A percentile compares a stretch with the other conserved stretches of the same genome.
These are phyloP conservation scores for Thrips palmi DNA, from an alignment of 1,140 invertebrate genomes.

Conservation along the genomic window DNA sequence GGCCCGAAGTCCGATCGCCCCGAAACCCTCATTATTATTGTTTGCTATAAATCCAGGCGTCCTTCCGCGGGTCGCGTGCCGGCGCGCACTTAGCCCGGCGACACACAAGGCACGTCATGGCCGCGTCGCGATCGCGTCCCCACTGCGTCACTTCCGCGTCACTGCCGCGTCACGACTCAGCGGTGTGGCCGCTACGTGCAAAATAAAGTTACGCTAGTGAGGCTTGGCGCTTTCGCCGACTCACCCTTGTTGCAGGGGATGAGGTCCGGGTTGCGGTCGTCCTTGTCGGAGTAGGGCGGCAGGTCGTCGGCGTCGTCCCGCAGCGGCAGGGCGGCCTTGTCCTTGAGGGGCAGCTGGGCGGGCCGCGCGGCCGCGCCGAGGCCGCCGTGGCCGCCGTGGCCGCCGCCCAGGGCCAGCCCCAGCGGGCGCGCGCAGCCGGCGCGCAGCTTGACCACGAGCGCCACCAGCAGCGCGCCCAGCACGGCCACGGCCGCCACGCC, in stretches of 20 bases:
- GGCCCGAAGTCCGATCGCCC: too few species aligned
- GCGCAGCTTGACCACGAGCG: too few species aligned
- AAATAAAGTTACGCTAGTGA: constrained; percentile 11
- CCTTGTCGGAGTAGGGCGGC: constrained; percentile 44
- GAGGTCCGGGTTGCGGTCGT: constrained; percentile 70
- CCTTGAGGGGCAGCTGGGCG: constrained; percentile 41
- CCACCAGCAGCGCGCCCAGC: constrained; percentile 44
- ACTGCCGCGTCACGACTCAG: too few species aligned
- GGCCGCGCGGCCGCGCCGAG: constrained; percentile 32
- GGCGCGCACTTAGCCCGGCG: too few species aligned
- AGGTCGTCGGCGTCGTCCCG: constrained; percentile 42
- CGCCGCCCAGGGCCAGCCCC: too few species aligned
- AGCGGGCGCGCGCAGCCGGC: constrained; percentile 6
- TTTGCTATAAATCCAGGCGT: too few species aligned
- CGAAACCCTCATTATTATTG: too few species aligned
- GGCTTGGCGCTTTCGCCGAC: constrained; percentile 6
- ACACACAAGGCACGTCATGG: too few species aligned
- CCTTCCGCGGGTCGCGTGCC: too few species aligned
- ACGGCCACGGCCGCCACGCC: constrained; percentile 51
- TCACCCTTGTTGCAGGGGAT: constrained; percentile 74
- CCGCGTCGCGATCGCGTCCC: too few species aligned
- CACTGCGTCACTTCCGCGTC: too few species aligned
- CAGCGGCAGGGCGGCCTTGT: constrained; percentile 41
- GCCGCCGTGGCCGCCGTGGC: constrained; percentile 28
- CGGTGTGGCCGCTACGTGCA: too few species aligned